Conservation (phyloP, 1,140 invertebrate species). For the Campodea augens region DNA sequence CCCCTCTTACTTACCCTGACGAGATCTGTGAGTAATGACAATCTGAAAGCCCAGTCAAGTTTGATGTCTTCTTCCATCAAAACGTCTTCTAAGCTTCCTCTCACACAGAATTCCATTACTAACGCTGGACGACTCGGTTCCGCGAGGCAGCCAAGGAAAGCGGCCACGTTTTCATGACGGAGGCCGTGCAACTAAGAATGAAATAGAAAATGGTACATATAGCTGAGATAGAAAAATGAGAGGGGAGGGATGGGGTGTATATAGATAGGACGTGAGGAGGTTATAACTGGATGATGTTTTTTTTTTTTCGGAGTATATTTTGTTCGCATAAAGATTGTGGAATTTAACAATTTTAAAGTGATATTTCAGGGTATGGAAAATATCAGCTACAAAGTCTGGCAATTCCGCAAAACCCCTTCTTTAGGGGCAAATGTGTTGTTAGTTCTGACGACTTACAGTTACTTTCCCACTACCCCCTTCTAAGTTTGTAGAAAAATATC, state of each 20-base stretch:
- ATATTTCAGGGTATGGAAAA: no score
- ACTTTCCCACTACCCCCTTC: no score
- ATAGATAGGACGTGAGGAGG: no score
- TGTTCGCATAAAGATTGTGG: not conserved
- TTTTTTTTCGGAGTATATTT: not conserved
- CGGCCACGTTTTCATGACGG: conserved; percentile 72
- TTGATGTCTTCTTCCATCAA: conserved; percentile 81
- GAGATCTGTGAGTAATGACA: conserved; percentile 78
- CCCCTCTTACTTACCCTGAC: conserved; percentile 57
- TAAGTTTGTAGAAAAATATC: no score
- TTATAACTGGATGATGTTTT: no score
- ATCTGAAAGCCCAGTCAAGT: conserved; percentile 83
- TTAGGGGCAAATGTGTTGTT: no score
- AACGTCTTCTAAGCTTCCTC: conserved; percentile 74
- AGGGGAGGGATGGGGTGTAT: no score
- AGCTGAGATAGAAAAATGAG: not conserved
- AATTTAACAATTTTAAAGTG: no score
- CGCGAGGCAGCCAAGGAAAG: conserved; percentile 52
- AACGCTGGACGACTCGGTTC: conserved; percentile 47
- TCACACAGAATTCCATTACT: conserved; percentile 59
- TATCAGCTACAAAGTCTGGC: no score
- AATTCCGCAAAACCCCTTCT: no score
- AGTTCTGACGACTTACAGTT: no score
- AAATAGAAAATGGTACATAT: no score
- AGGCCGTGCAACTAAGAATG: conserved; percentile 42